Conservation (phyloP, 2,113 vertebrate genomes). For the Actenoides lindsayi region DNA sequence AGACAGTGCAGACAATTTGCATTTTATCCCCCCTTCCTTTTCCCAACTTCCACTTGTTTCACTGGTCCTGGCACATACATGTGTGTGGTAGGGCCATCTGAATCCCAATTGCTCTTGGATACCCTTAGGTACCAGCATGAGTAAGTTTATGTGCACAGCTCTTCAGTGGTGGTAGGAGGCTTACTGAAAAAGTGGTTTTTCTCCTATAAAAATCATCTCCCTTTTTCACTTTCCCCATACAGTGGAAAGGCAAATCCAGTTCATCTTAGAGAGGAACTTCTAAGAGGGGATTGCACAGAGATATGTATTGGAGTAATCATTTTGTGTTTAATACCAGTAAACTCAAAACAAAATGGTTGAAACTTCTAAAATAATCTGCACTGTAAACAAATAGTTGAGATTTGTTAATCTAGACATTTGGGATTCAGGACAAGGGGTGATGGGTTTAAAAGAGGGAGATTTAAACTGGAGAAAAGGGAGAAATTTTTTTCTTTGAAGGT, state of each 20-base stretch:
- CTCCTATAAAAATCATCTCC: not conserved
- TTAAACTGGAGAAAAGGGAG: too few species aligned
- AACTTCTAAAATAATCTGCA: not conserved
- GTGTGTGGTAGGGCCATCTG: not conserved
- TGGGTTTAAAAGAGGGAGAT: too few species aligned
- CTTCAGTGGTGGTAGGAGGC: not conserved
- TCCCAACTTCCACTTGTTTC: not conserved
- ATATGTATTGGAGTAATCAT: not conserved
- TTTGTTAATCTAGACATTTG: not conserved
- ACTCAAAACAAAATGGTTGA: not conserved
- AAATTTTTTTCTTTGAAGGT: too few species aligned
- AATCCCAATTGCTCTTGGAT: not conserved
- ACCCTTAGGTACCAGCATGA: not conserved
- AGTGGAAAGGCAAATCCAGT: not conserved
- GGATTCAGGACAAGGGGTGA: not conserved
- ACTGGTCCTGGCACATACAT: not conserved
- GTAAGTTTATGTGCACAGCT: not conserved
- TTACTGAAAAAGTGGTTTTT: not conserved
- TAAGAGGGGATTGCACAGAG: not conserved
- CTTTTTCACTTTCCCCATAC: not conserved
- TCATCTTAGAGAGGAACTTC: not conserved
- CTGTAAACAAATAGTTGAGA: not conserved
- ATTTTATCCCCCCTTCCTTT: not conserved
- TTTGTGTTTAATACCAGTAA: not conserved
- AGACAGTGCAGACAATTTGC: not conserved